Conservation (phyloP, 2,113 vertebrate genomes). For the Puntigrus tetrazona region DNA sequence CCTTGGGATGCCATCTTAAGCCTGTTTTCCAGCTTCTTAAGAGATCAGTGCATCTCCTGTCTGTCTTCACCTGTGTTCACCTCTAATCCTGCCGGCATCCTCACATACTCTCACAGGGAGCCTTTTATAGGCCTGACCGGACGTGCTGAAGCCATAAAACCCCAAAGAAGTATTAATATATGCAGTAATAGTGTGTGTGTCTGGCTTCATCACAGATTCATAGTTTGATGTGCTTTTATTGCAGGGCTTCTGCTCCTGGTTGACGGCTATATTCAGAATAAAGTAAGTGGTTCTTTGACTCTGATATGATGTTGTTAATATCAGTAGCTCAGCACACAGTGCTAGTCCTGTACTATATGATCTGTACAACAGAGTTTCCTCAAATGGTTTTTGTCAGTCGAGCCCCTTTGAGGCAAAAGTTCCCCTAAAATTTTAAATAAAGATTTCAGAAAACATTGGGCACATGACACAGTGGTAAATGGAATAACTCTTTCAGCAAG, state of each 20-base stretch:
- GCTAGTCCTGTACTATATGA: not conserved
- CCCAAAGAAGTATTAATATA: not conserved
- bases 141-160: not conserved
- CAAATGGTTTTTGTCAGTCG: not conserved
- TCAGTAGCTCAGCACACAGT: not conserved
- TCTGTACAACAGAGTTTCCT: not conserved
- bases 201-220: not conserved
- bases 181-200: not conserved
- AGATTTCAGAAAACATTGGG: not conserved
- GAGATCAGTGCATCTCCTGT: constrained; percentile 3
- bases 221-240: constrained; percentile 22
- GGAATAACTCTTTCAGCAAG: too few species aligned
- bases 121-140: not conserved
- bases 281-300: constrained; percentile 83
- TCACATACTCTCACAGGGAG: not conserved
- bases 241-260: constrained; percentile 97
- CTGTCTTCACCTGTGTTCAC: not conserved
- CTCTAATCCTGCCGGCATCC: not conserved
- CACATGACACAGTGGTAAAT: not conserved
- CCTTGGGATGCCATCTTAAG: not conserved
- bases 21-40: constrained; percentile 20
- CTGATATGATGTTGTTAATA: not conserved
- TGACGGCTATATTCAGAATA: constrained; percentile 98
- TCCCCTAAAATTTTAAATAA: not conserved
- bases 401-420: not conserved